Percentiles rank a stretch among this genome's conserved stretches.
These are phyloP conservation scores for Henricia sp. DNA, from an alignment of 53 echinoderm and acorn worm genomes.

Conservation along the genomic window DNA sequence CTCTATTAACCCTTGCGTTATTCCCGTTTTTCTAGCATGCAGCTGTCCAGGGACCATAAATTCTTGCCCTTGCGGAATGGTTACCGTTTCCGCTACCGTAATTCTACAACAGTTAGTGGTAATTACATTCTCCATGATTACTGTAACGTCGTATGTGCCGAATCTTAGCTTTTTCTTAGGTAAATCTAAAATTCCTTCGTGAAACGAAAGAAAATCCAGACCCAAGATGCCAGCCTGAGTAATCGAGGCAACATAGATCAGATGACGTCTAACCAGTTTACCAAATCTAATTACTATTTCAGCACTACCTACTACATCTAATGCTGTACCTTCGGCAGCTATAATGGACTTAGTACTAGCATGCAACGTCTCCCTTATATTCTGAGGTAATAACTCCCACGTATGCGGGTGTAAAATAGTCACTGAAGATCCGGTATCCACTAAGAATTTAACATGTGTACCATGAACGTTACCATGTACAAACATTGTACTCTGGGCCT, in stretches of 20 bases:
- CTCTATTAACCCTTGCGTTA: slow-evolving; percentile 4
- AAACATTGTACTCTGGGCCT: slow-evolving; percentile 27
- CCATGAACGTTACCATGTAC: slow-evolving; percentile 25
- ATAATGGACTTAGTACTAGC: slow-evolving; percentile 1
- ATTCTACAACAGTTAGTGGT: slow-evolving; percentile 19
- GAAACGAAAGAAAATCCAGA: slow-evolving; percentile 15
- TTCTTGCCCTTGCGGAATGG: slow-evolving; percentile 23
- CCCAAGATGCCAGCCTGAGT: slow-evolving; percentile 32
- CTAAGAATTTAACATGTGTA: not conserved
- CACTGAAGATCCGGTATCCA: slow-evolving; percentile 33
- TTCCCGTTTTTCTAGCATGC: not conserved
- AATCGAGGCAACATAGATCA: slow-evolving; percentile 18
- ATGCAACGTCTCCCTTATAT: slow-evolving; percentile 3
- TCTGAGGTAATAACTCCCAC: slow-evolving; percentile 17
- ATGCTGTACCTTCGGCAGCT: slow-evolving; percentile 11
- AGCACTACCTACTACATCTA: slow-evolving; percentile 12
- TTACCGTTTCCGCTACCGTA: slow-evolving; percentile 14
- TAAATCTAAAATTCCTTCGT: slow-evolving; percentile 15
- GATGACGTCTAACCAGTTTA: slow-evolving; percentile 13
- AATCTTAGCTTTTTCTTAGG: slow-evolving; percentile 12
- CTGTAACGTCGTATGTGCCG: not conserved
- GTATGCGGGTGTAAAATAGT: slow-evolving; percentile 29
- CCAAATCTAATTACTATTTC: slow-evolving; percentile 32
- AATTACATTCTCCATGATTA: not conserved
- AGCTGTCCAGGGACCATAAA: slow-evolving; percentile 13